Base-by-base conservation (phyloP, 2,888 invertebrate species). In the Gortyna flavago region DNA sequence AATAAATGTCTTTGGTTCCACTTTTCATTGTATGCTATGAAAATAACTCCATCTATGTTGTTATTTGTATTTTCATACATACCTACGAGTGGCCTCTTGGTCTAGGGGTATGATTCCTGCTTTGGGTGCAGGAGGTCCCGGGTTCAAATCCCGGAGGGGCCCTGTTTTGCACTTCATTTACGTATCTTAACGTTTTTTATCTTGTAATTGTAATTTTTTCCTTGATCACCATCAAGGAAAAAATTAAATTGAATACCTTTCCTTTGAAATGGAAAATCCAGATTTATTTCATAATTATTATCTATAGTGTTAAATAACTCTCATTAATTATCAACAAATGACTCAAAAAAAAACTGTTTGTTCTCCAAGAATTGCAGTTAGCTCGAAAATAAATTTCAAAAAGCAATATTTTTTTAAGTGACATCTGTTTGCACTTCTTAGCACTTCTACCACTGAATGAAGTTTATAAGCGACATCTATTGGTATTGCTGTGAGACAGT, bases 91-190 rank as follows among this genome's bases (percentile, higher is more conserved):
- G 97, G 97, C 97, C 97, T 97, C 97, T 97, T 97, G 97, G 97
- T 97, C 97, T 97, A 97, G 97, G 97, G 97, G 97, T 97, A 97
- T 97, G 97, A 97, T 97, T 97, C 97, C 97, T 97, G 97, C 97
- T 97, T 97, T 97, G 97, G 97, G 97, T 97, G 97, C 97, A 97
- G 97, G 97, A 97, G 97, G 97, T 97, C 97, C 97, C 97, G 97
- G 97, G 97, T 97, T 97, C 97, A 97, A 97, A 97, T 97, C 97
- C 97, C 97, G 97, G 97, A 97, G 97, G 97, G 97, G 97, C 97
- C 97, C 97, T 84, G 59, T 91, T 91, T 91, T 95, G 79, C 44
- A 9, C 2, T 1, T 25, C 2, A 8, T 51, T 51, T n/a, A n/a
- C 11, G n/a, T 57, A 4, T 54, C 9, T 4, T 25, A 11, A 11